A percentile compares a stretch with the other conserved stretches of the same genome.
phyloP scores from a whole-genome alignment of 2,113 vertebrate genomes.

The Microcebus griseorufus region DNA sequence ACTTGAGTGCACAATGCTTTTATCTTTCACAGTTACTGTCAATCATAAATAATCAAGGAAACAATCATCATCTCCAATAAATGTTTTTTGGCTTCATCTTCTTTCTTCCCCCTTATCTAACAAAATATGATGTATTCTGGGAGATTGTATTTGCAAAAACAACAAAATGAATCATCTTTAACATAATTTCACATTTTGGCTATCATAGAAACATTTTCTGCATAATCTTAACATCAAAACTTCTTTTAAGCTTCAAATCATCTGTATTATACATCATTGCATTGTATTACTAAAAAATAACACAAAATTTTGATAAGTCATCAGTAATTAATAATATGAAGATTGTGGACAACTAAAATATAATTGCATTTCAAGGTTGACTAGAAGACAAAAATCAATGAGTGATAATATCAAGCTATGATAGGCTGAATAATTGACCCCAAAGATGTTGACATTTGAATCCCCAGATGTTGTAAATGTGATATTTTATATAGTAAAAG shows the following conservation, averaged over 20 bases:
- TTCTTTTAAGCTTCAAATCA: conserved; percentile 68
- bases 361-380: conserved; percentile 50
- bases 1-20: background rate
- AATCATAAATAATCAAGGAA: background rate
- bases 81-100: background rate
- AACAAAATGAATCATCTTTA: conserved; percentile 67
- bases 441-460: background rate
- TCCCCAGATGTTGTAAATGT: background rate
- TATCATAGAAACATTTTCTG: conserved; percentile 29
- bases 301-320: conserved; percentile 60
- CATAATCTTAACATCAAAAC: conserved; percentile 49
- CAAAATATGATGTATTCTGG: conserved; percentile 21
- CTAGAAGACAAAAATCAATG: background rate
- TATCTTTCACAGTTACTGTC: background rate
- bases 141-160: conserved; percentile 47
- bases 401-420: background rate
- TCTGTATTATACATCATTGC: conserved; percentile 56
- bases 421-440: background rate
- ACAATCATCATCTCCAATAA: background rate
- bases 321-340: background rate
- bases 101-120: conserved; percentile 39
- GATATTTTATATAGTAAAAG: background rate
- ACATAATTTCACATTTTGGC: conserved; percentile 64
- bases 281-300: conserved; percentile 71
- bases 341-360: conserved; percentile 49